Evolutionary conservation across 2,113 vertebrate genomes (phyloP).

Genomic region (Bombycilla garrulus): DNA sequence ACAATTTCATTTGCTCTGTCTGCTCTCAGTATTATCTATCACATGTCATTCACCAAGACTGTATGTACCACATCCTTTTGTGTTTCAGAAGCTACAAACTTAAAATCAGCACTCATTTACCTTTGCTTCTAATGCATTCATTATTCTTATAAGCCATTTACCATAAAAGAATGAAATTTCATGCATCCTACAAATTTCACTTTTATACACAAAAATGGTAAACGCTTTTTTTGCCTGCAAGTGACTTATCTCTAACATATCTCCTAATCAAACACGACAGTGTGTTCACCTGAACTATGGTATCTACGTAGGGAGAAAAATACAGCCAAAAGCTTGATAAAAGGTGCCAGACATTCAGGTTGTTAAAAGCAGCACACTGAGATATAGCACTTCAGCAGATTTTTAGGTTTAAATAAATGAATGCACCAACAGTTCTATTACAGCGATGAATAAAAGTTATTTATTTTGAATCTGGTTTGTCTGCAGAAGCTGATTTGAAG

Average conservation of each 20-base stretch:
- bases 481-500: constrained; percentile 18
- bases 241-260: background rate
- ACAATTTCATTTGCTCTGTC: constrained; percentile 66
- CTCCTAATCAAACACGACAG: background rate
- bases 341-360: background rate
- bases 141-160: constrained; percentile 1
- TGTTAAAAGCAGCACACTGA: background rate
- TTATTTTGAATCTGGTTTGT: constrained; percentile 10
- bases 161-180: constrained; percentile 17
- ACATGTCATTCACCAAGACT: background rate
- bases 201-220: background rate
- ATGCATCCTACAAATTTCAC: background rate
- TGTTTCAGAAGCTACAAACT: constrained; percentile 29
- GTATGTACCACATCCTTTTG: background rate
- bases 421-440: background rate
- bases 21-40: constrained; percentile 38
- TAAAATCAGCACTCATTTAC: constrained; percentile 46
- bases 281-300: background rate
- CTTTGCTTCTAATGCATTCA: background rate
- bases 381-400: background rate
- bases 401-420: constrained; percentile 44
- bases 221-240: background rate
- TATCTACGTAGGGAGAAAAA: background rate
- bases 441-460: background rate
- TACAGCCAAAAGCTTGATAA: background rate